Conservation (phyloP, 1,140 invertebrate genomes). For the Stratiolaelaps scimitus region DNA sequence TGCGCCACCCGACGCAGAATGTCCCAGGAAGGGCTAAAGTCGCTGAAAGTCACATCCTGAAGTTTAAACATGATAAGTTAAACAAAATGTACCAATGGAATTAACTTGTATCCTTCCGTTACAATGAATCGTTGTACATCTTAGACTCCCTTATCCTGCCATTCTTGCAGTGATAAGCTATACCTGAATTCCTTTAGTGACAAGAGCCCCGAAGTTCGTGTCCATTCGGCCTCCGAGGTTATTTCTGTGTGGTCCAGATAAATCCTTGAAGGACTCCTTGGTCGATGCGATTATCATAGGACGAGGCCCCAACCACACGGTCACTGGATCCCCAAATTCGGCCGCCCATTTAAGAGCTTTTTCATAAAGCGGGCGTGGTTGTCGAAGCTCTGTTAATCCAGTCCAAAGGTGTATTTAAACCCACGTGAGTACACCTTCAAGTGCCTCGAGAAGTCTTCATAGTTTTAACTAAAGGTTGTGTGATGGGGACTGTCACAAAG, state of each 20-base stretch:
- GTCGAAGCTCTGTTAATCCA: conserved; percentile 4
- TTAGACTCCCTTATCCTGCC: too few species aligned
- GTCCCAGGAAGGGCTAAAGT: conserved; percentile 4
- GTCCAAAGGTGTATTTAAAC: too few species aligned
- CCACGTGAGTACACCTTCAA: too few species aligned
- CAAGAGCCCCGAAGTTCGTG: background rate
- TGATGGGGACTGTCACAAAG: too few species aligned
- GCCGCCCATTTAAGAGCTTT: background rate
- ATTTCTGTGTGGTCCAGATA: conserved; percentile 4
- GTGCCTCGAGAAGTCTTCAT: too few species aligned
- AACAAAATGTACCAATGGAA: too few species aligned
- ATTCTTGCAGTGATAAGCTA: too few species aligned
- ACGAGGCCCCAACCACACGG: background rate
- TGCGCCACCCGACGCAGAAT: background rate
- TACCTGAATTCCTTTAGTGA: background rate
- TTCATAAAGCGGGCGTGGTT: background rate
- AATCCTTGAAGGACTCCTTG: conserved; percentile 12
- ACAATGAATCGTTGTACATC: too few species aligned
- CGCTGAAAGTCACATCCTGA: background rate
- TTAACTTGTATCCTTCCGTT: too few species aligned
- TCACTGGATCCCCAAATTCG: background rate
- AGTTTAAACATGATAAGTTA: background rate
- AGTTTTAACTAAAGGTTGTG: too few species aligned
- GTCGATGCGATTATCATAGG: background rate
- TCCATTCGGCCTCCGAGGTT: background rate